phyloP scores from a whole-genome alignment of 1,140 invertebrate species.

The Procambarus clarkii region DNA sequence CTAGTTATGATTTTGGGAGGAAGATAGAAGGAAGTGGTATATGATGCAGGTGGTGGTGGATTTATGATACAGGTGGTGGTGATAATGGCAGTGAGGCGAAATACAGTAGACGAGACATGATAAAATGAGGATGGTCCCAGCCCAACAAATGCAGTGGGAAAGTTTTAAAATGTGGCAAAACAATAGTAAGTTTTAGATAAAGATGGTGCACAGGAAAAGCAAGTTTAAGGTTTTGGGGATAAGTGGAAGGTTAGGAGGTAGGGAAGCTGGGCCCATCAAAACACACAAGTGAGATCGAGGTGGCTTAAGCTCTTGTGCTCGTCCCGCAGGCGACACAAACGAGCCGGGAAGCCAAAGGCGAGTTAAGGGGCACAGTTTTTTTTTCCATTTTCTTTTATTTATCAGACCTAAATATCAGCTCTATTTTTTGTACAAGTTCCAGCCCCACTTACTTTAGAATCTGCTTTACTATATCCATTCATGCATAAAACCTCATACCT shows the following conservation, averaged over 20 bases:
- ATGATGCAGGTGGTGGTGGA: not conserved
- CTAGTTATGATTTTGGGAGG: not conserved
- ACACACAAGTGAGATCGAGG: conserved; percentile 61
- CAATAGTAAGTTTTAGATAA: not conserved
- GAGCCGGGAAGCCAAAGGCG: conserved; percentile 63
- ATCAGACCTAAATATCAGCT: conserved; percentile 62
- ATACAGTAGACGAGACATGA: not conserved
- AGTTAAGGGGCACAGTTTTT: conserved; percentile 54
- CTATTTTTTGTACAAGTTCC: conserved; percentile 59
- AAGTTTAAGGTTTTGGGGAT: not conserved
- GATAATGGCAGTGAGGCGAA: conserved; percentile 36
- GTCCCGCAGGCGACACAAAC: conserved; percentile 40
- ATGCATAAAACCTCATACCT: conserved; percentile 54
- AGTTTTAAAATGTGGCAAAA: conserved; percentile 7
- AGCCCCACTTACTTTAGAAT: conserved; percentile 46
- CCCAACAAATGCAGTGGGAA: conserved; percentile 19
- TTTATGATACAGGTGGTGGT: no score
- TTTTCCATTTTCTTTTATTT: conserved; percentile 14
- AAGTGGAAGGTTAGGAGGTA: conserved; percentile 37
- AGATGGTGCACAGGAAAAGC: not conserved
- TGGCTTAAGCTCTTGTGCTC: conserved; percentile 55
- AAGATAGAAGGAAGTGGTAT: not conserved
- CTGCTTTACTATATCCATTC: conserved; percentile 34
- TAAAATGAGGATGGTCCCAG: conserved; percentile 23
- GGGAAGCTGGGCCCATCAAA: conserved; percentile 61